Evolutionary conservation across 2,113 vertebrate genomes (phyloP).

Genomic region (Istiophorus platypterus): DNA sequence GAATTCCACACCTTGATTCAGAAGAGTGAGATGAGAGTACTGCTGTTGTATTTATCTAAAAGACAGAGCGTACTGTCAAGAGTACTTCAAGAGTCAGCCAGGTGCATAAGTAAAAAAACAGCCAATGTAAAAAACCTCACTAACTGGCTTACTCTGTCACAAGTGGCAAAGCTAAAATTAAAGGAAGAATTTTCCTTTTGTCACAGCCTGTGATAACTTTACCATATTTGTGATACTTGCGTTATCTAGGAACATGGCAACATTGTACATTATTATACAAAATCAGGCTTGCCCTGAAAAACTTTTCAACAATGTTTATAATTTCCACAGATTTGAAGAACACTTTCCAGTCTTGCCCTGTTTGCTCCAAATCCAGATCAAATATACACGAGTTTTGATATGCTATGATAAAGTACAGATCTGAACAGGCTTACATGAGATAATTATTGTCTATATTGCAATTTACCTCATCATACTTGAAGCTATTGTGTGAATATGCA

Average conservation of each 20-base stretch:
- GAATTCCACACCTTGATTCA: background rate
- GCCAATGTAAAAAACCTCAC: background rate
- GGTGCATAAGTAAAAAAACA: constrained; percentile 7
- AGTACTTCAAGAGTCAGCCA: background rate
- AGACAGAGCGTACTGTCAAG: background rate
- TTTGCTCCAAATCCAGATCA: background rate
- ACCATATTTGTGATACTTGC: background rate
- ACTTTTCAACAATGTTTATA: background rate
- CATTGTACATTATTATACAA: background rate
- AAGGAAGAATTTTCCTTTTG: background rate
- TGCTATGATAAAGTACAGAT: background rate
- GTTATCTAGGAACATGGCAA: background rate
- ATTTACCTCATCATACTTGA: constrained; percentile 13
- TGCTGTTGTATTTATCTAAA: constrained; percentile 7
- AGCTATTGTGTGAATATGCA: background rate
- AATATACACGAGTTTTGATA: background rate
- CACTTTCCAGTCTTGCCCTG: background rate
- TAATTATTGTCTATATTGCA: background rate
- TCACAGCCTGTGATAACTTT: background rate
- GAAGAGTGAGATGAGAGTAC: background rate
- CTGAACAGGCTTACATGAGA: background rate
- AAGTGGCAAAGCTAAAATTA: constrained; percentile 19
- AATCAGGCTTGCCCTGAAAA: background rate
- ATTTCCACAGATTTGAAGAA: background rate
- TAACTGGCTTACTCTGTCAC: background rate